phyloP scores from a whole-genome alignment of 2,888 invertebrate species.

The Petrolisthes cinctipes region DNA sequence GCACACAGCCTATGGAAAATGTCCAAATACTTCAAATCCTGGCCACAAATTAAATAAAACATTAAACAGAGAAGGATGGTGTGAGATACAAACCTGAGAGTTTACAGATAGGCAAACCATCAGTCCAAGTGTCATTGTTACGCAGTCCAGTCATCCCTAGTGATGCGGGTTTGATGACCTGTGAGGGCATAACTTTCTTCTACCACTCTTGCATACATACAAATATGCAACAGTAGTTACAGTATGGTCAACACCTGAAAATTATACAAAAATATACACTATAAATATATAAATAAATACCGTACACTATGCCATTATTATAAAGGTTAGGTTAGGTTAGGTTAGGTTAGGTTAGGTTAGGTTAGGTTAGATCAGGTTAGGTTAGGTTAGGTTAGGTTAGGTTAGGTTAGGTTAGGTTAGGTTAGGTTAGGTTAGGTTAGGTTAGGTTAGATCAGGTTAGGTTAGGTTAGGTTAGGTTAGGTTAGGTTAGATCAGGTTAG shows the following conservation, averaged over 20 bases:
- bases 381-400: too few relatives aligned
- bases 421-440: too few relatives aligned
- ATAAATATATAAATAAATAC: too few relatives aligned
- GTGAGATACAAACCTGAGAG: constrained; percentile 75
- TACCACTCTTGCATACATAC: neutral
- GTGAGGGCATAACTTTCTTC: constrained; percentile 56
- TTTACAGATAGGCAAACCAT: constrained; percentile 87
- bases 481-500: too few relatives aligned
- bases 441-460: too few relatives aligned
- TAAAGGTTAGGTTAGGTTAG: too few relatives aligned
- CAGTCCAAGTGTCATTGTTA: constrained; percentile 80
- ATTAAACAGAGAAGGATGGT: neutral
- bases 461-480: too few relatives aligned
- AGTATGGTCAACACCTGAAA: neutral
- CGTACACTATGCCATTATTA: too few relatives aligned
- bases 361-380: too few relatives aligned
- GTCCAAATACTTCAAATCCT: neutral
- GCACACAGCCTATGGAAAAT: too few relatives aligned
- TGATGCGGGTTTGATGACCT: constrained; percentile 59
- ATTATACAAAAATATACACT: neutral
- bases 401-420: too few relatives aligned
- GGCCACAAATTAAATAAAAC: neutral
- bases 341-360: too few relatives aligned
- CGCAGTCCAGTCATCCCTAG: constrained; percentile 56
- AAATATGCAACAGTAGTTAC: neutral